A percentile compares a stretch with the other conserved stretches of the same genome.
Conservation (phyloP, 1,140 invertebrate species). For the Drosophila prosaltans region DNA sequence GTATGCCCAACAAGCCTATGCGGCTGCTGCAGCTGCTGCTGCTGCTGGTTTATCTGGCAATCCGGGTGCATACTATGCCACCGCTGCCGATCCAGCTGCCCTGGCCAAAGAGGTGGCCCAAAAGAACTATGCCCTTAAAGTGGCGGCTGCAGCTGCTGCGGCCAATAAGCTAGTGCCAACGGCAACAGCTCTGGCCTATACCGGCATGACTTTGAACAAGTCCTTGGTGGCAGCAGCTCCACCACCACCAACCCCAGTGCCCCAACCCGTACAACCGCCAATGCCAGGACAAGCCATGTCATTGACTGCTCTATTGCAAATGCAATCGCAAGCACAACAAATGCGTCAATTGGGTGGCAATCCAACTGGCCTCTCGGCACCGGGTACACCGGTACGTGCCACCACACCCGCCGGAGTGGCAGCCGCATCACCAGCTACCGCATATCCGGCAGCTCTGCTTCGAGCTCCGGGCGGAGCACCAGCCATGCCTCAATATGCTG, state of each 20-base stretch:
- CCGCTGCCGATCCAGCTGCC: conserved; percentile 86
- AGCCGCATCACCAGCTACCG: conserved; percentile 25
- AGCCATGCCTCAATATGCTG: not conserved
- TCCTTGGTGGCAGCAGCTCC: conserved; percentile 82
- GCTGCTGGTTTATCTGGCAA: conserved; percentile 66
- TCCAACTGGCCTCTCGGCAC: conserved; percentile 66
- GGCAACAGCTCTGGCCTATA: conserved; percentile 87
- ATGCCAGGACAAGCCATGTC: conserved; percentile 46
- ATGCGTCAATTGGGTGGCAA: conserved; percentile 82
- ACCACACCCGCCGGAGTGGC: conserved; percentile 11
- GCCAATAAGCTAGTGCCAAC: conserved; percentile 40
- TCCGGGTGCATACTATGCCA: conserved; percentile 62
- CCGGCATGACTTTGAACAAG: conserved; percentile 90
- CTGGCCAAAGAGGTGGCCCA: conserved; percentile 90
- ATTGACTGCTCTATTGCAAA: conserved; percentile 57
- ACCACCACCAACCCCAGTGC: conserved; percentile 67
- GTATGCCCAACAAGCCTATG: conserved; percentile 82
- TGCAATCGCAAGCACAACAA: conserved; percentile 67
- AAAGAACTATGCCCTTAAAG: conserved; percentile 89
- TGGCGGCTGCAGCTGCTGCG: conserved; percentile 83
- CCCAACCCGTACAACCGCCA: conserved; percentile 50
- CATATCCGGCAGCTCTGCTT: conserved; percentile 40
- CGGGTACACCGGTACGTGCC: conserved; percentile 81
- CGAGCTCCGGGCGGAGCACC: conserved; percentile 35
- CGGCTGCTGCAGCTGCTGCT: conserved; percentile 62